A percentile compares a stretch with the other conserved stretches of the same genome.
Conservation (phyloP, 2,888 invertebrate species). For the Sinhomidia bicolor region DNA sequence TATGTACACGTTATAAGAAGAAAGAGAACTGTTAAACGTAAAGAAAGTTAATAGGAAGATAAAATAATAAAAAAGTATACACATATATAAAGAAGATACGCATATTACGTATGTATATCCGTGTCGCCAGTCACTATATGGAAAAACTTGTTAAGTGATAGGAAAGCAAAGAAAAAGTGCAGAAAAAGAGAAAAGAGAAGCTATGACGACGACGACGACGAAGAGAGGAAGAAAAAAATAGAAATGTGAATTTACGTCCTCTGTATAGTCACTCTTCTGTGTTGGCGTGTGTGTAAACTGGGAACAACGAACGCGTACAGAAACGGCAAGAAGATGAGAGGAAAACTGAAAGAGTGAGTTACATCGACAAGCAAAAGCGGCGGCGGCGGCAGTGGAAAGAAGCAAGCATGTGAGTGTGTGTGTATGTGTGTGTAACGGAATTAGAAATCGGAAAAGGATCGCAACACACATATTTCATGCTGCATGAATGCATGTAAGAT, state of each 20-base stretch:
- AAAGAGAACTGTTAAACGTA: background rate
- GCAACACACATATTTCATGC: constrained; percentile 61
- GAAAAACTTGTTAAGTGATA: constrained; percentile 53
- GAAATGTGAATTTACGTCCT: constrained; percentile 59
- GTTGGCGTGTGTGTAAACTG: no score
- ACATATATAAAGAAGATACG: background rate
- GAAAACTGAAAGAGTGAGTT: background rate
- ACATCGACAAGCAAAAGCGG: constrained; percentile 21
- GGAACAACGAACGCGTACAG: constrained; percentile 29
- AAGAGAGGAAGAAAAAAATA: no score
- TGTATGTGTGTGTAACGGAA: constrained; percentile 57
- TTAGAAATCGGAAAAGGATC: constrained; percentile 61
- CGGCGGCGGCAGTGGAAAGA: constrained; percentile 1
- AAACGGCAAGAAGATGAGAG: constrained; percentile 47
- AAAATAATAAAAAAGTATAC: background rate
- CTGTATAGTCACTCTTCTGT: background rate
- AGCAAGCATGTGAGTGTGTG: no score
- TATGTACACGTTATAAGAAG: no score
- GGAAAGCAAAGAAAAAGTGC: constrained; percentile 8
- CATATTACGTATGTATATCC: background rate
- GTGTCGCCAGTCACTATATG: no score
- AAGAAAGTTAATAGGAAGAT: no score
- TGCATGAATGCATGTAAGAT: constrained; percentile 29
- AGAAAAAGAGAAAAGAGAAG: background rate
- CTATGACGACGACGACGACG: background rate